A percentile compares a stretch with the other conserved stretches of the same genome.
These are phyloP conservation scores for Eupristina koningsbergeri DNA, from an alignment of 1,140 invertebrate genomes.

Conservation along the genomic window DNA sequence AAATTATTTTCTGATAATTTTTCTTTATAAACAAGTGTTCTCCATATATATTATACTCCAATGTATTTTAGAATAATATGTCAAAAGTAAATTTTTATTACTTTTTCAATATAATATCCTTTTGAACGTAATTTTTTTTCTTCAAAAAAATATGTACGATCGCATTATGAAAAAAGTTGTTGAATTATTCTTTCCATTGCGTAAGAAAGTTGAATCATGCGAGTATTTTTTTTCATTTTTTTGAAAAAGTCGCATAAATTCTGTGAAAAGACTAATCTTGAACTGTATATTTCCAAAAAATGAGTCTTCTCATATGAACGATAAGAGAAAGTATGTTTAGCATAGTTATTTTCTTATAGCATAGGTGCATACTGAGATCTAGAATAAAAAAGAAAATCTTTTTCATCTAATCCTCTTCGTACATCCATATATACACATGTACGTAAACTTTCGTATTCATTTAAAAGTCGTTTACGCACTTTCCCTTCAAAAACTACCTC, in stretches of 20 bases:
- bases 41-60: too few species aligned
- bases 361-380: not conserved
- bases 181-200: too few species aligned
- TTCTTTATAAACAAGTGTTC: too few species aligned
- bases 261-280: not conserved
- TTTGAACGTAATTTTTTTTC: too few species aligned
- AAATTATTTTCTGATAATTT: too few species aligned
- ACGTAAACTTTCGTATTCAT: conserved; percentile 29
- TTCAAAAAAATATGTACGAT: too few species aligned
- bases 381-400: not conserved
- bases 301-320: not conserved
- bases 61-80: too few species aligned
- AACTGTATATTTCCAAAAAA: not conserved
- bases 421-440: not conserved
- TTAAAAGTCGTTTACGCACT: conserved; percentile 42
- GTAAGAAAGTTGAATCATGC: too few species aligned
- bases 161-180: too few species aligned
- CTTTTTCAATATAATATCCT: too few species aligned
- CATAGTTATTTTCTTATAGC: not conserved
- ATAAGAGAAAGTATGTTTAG: not conserved
- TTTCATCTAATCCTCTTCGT: not conserved
- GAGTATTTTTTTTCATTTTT: too few species aligned
- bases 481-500: conserved; percentile 14
- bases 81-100: too few species aligned
- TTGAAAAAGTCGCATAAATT: not conserved